Base-by-base conservation (phyloP, 1,140 invertebrate genomes). In the Pararge aegeria region DNA sequence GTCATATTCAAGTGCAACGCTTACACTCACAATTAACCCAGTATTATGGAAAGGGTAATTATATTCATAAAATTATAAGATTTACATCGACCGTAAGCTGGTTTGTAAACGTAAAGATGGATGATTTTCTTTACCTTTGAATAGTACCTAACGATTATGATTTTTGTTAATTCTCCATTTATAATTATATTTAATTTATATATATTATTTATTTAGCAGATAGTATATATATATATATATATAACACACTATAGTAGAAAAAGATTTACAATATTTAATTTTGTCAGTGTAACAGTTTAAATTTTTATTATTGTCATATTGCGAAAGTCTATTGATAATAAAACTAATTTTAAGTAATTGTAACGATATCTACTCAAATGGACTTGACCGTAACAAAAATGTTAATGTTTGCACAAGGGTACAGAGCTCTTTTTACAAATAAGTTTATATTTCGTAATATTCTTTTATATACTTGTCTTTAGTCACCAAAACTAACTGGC, bases 41-140 rank as follows among this genome's bases (percentile, higher is more conserved):
- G 46, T 49, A 29, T 27, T 49, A 49, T 49, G 46, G 46, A 49
- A 49, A 49, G 46, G 46, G 13, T 29, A 34, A 49, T 46, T 46
- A 46, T 46, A 46, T 49, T 49, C 13, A 49, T 49, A 13, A 29
- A 49, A 49, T 48, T 49, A 49, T 49, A 49, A 27, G 46, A 21
- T 24, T 48, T 21, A 10, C 44, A 24, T 5, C 44, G 44, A 48
- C 12, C 19, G 44, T 27, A 12, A 49, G 9, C 46, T 1, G 5
- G 46, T 27, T 49, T 7, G 24, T 46, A 10, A 42, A 5, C 15
- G 38, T 5, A 40, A 1, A 40, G n/a, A 4, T 18, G 13, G 13
- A 16, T 40, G 42, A 46, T 21, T 37, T 37, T 5, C 3, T 37
- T 37, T 12, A 37, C 3, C 3, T 37, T n/a, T 5, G n/a, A n/a